Percentiles rank a stretch among this genome's conserved stretches.
Conservation (phyloP, 2,113 vertebrate genomes). For the Grammomys surdaster region DNA sequence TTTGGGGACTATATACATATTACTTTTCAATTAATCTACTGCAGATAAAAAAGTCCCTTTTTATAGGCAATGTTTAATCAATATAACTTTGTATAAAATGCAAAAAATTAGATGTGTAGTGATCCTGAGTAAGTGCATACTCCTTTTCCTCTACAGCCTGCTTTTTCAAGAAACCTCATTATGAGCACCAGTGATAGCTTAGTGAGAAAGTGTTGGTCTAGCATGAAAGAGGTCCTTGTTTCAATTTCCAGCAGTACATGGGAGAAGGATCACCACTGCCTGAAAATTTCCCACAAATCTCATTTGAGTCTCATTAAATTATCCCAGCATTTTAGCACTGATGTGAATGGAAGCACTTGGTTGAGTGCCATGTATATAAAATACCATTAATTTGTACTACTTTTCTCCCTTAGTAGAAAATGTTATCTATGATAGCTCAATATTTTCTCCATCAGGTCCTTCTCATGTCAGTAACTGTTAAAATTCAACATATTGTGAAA, state of each 20-base stretch:
- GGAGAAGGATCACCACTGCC: background rate
- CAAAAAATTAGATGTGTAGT: background rate
- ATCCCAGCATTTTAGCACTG: background rate
- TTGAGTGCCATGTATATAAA: background rate
- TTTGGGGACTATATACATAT: background rate
- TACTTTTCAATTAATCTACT: background rate
- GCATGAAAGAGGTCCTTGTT: background rate
- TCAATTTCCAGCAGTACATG: background rate
- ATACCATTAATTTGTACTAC: background rate
- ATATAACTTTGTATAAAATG: background rate
- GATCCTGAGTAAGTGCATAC: background rate
- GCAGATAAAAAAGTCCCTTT: background rate
- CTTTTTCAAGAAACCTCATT: background rate
- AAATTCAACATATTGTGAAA: constrained; percentile 11
- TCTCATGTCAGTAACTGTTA: constrained; percentile 10
- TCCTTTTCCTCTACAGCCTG: background rate
- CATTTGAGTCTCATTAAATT: background rate
- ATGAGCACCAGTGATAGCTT: background rate
- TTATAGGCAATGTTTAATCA: background rate
- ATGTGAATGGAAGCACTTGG: background rate
- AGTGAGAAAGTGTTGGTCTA: background rate
- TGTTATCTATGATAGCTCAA: background rate
- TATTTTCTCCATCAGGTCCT: background rate
- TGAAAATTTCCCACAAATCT: background rate
- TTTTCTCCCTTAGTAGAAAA: constrained; percentile 18